Base-by-base conservation (phyloP, 2,888 invertebrate genomes). In the Agapetus fuscipes region DNA sequence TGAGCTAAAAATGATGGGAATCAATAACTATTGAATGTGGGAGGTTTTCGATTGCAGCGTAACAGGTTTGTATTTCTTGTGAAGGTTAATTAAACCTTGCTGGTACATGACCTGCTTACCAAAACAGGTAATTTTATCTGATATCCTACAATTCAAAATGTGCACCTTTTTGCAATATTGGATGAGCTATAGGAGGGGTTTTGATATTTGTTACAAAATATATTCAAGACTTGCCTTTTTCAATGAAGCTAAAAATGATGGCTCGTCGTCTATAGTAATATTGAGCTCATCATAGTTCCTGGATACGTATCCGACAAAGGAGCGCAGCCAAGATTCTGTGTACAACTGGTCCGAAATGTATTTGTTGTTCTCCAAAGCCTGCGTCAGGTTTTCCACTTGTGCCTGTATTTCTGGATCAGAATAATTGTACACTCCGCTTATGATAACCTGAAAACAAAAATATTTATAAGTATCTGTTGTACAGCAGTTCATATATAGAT, bases 281-380 rank as follows among this genome's bases (percentile, higher is more conserved):
- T 86, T 86, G 16, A 85, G 64, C 54, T 80, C 80, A 45, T 86
- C 83, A 51, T 78, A 72, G 54, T 84, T 84, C 52, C 80, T 71
- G 25, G 78, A 76, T 5, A 83, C 74, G 55, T 87, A 89, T 35
- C 79, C 78, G 1, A 85, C 66, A 55, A 88, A 91, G 16, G 83
- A 82, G 39, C 90, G 70, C 16, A 91, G 62, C 91, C 91, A 93
- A 0, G 88, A 90, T 60, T 90, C 89, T 0, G 90, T 88, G 56
- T 88, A 88, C 1, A 86, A 58, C 0, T 83, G 78, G 27, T 78
- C 79, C 2, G 83, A 81, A 39, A 89, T 80, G 58, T 82, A 90
- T 0, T 80, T 75, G 0, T 85, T 85, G 43, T 80, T 80, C 57
- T 91, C 91, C 48, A 91, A 69, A 16, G 72, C 76, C 49, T 76